Evolutionary conservation across 92 coral and sea anemone species (phyloP), one percentile per base, ranked within the genome.

Genomic region (Palythoa grandiflora): DNA sequence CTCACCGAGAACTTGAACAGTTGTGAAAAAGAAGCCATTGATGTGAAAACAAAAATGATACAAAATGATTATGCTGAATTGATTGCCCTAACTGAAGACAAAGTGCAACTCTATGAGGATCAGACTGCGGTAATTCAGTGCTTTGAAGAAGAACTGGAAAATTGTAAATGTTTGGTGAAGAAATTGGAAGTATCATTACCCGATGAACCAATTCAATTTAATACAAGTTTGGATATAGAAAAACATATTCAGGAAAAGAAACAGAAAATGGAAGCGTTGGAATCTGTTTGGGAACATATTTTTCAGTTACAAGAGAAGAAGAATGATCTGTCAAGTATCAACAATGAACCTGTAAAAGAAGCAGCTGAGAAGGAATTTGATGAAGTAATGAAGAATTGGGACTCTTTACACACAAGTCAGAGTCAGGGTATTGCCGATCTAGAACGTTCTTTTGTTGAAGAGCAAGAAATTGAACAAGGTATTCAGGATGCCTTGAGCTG

Each of bases 381-480:
- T 6, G 90, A 93, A 48, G 78, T 89, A 40, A 87, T 84, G 61
- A 77, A 84, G 66, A 89, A 88, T 75, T 94, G 96, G 96, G 94
- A 91, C 76, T 8, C 84, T 35, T 89, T 91, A 55, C 94, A 91
- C 53, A 89, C 92, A n/a, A 76, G 54, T 51, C 89, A 88, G 39
- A 85, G 85, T 9, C 92, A 90, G 60, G 92, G 80, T 78, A 61
- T 94, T 12, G 88, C 89, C 9, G 94, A 93, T 11, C 79, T 79
- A 13, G 93, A 91, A 84, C 79, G 89, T 50, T 68, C 77, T 37
- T 79, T 91, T 16, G 89, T 87, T 17, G 85, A 88, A 14, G 89
- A 91, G 79, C 88, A 85, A 36, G 91, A 95, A 35, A 68, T 95
- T 6, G 89, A 88, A 50, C 87, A 89, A 40, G 91, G 93, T 79